Conservation (phyloP, 2,113 vertebrate species). For the Etheostoma spectabile region DNA sequence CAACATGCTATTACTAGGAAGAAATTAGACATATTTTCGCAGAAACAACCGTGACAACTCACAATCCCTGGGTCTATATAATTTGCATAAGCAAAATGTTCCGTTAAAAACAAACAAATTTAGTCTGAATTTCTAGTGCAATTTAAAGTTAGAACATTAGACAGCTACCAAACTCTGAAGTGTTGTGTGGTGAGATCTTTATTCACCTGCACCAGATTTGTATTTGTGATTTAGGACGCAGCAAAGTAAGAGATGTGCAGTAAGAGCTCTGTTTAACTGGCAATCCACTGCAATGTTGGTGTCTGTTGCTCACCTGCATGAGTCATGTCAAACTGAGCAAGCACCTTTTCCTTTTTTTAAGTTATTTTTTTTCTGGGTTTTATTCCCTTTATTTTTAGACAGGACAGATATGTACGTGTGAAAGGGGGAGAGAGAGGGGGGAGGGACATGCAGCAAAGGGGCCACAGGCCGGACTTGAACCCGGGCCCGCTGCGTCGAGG, state of each 20-base stretch:
- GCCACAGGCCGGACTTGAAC: too few relatives aligned
- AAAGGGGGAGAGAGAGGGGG: too few relatives aligned
- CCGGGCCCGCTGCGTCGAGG: too few relatives aligned
- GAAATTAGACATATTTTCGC: constrained; percentile 40
- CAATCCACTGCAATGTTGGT: constrained; percentile 5
- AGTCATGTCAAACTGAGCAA: not conserved
- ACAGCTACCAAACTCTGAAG: not conserved
- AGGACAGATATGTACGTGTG: too few relatives aligned
- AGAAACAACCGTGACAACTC: not conserved
- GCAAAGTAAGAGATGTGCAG: not conserved
- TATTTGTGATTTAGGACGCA: constrained; percentile 21
- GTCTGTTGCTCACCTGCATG: not conserved
- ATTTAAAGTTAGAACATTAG: constrained; percentile 7
- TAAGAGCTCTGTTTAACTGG: constrained; percentile 1
- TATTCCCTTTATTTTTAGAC: too few relatives aligned
- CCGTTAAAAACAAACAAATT: not conserved
- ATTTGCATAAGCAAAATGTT: not conserved
- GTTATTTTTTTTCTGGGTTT: too few relatives aligned
- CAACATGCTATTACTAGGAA: constrained; percentile 21
- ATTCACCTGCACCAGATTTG: constrained; percentile 13
- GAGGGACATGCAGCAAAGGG: too few relatives aligned
- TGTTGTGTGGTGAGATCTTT: not conserved
- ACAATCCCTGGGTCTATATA: not conserved
- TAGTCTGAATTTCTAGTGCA: not conserved
- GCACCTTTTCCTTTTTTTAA: not conserved